Conservation (phyloP, 2,888 invertebrate species). For the Megastigmus dorsalis region DNA sequence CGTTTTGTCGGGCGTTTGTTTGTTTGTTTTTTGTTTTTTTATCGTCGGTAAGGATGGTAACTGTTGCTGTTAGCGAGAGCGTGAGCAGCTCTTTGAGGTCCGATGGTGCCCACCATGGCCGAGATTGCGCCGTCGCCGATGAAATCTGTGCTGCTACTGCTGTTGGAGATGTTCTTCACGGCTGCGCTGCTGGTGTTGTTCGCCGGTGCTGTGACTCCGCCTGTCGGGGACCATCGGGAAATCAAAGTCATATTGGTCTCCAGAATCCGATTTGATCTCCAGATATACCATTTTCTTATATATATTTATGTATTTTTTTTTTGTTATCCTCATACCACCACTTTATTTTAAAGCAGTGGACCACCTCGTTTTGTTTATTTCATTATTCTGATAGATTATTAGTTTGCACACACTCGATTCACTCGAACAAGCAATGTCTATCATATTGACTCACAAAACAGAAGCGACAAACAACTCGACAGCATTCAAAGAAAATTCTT, state of each 20-base stretch:
- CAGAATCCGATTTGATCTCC: conserved; percentile 1
- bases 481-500: too few relatives aligned
- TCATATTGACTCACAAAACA: too few relatives aligned
- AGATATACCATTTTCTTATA: neutral
- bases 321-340: neutral
- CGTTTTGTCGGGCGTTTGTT: too few relatives aligned
- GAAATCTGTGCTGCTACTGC: neutral
- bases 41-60: conserved; percentile 72
- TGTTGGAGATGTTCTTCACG: neutral
- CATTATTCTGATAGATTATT: neutral
- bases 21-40: too few relatives aligned
- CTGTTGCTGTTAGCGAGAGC: conserved; percentile 65
- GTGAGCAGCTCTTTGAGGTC: conserved; percentile 68
- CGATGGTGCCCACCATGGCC: conserved; percentile 44
- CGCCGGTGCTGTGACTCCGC: neutral
- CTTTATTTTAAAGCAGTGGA: conserved; percentile 43
- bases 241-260: conserved; percentile 29
- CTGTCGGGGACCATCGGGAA: conserved; percentile 42
- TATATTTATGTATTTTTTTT: neutral
- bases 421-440: too few relatives aligned
- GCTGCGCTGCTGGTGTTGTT: neutral
- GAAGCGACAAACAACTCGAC: neutral
- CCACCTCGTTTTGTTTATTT: conserved; percentile 46
- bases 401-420: neutral
- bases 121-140: neutral